A percentile compares a stretch with the other conserved stretches of the same genome.
Conservation (phyloP, 2,888 invertebrate genomes). For the Euproctis similis region DNA sequence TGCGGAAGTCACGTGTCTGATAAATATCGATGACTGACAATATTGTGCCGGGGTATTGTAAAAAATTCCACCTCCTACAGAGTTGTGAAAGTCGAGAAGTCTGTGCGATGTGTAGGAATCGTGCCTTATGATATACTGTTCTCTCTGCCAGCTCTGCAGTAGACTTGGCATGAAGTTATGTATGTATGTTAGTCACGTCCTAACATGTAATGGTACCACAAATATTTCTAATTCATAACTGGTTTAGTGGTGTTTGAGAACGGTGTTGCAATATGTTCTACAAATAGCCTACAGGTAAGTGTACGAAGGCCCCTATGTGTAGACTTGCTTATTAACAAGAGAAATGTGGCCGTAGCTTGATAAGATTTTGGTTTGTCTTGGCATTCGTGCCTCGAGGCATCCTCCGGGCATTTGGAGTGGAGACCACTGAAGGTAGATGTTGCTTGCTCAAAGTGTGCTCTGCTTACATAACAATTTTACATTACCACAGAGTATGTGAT, state of each 20-base stretch:
- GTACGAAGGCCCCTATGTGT: slow-evolving; percentile 55
- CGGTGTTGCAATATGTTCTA: slow-evolving; percentile 47
- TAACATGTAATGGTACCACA: slow-evolving; percentile 15
- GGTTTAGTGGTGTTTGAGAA: slow-evolving; percentile 45
- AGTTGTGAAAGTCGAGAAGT: too few relatives aligned
- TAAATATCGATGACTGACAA: too few relatives aligned
- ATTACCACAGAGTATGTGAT: too few relatives aligned
- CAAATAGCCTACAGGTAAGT: slow-evolving; percentile 66
- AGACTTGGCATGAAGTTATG: too few relatives aligned
- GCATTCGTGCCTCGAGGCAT: slow-evolving; percentile 65
- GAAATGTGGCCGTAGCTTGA: slow-evolving; percentile 67
- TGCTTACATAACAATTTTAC: slow-evolving; percentile 20
- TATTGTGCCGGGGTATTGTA: too few relatives aligned
- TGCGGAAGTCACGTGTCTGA: too few relatives aligned
- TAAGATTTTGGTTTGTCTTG: slow-evolving; percentile 74
- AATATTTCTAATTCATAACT: slow-evolving; percentile 41
- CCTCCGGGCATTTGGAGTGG: slow-evolving; percentile 59
- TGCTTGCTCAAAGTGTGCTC: slow-evolving; percentile 30
- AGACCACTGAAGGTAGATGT: slow-evolving; percentile 34
- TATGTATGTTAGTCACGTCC: slow-evolving; percentile 14
- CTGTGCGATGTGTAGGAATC: too few relatives aligned
- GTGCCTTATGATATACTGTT: too few relatives aligned
- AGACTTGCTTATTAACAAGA: slow-evolving; percentile 73
- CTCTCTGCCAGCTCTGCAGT: too few relatives aligned
- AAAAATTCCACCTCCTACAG: too few relatives aligned